phyloP scores from a whole-genome alignment of 2,888 invertebrate species.

The Xestobium rufovillosum region DNA sequence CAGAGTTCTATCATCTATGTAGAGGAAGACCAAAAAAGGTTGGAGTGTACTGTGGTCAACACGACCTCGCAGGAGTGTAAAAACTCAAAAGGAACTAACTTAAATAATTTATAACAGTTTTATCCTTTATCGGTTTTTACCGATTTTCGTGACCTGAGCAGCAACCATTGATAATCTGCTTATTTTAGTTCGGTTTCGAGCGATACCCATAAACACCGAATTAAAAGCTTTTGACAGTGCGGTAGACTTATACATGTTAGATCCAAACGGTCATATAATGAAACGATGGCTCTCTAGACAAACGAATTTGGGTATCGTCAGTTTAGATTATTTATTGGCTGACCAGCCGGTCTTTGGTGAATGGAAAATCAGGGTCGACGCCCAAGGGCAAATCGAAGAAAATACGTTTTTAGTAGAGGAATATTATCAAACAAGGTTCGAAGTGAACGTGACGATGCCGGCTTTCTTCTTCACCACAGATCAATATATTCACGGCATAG shows the following conservation, averaged over 20 bases:
- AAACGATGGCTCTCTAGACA: slow-evolving; percentile 90
- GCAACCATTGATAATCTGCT: too few relatives aligned
- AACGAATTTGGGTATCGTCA: slow-evolving; percentile 90
- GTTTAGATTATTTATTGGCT: slow-evolving; percentile 79
- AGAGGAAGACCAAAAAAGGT: too few relatives aligned
- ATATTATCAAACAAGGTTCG: slow-evolving; percentile 91
- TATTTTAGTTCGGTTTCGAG: slow-evolving; percentile 71
- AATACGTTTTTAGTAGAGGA: slow-evolving; percentile 84
- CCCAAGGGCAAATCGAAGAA: slow-evolving; percentile 83
- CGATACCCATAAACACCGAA: slow-evolving; percentile 88
- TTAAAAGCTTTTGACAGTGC: slow-evolving; percentile 85
- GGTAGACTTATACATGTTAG: slow-evolving; percentile 85
- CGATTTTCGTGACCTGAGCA: too few relatives aligned
- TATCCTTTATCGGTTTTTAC: too few relatives aligned
- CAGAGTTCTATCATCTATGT: too few relatives aligned
- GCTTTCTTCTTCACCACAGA: slow-evolving; percentile 89
- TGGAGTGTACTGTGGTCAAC: too few relatives aligned
- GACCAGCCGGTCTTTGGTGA: slow-evolving; percentile 89
- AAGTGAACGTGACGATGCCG: slow-evolving; percentile 92
- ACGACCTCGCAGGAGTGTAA: too few relatives aligned
- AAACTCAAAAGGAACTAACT: too few relatives aligned
- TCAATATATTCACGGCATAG: slow-evolving; percentile 71
- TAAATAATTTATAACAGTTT: too few relatives aligned
- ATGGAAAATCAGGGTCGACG: slow-evolving; percentile 84
- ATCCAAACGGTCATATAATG: slow-evolving; percentile 81